A percentile compares a stretch with the other conserved stretches of the same genome.
Evolutionary conservation across 2,113 vertebrate genomes (phyloP).

Genomic region (Sakesphorus luctuosus): DNA sequence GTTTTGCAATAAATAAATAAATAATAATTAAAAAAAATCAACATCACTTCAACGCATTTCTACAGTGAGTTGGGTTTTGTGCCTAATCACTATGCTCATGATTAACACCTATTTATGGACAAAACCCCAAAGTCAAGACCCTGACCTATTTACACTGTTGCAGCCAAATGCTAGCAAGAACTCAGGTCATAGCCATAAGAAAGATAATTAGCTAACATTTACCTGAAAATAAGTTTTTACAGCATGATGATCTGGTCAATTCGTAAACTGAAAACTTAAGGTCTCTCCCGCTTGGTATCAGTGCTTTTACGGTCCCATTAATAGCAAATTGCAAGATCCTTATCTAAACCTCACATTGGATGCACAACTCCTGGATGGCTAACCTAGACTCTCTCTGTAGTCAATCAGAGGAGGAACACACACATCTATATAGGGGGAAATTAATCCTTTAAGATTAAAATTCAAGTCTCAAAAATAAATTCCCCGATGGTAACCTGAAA

Average conservation of each 20-base stretch:
- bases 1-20: not conserved
- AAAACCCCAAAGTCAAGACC: not conserved
- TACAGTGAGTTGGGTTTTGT: not conserved
- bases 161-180: not conserved
- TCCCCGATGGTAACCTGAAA: not conserved
- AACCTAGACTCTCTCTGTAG: not conserved
- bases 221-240: not conserved
- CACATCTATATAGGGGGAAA: fast-evolving
- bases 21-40: too few species aligned
- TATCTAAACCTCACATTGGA: not conserved
- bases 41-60: not conserved
- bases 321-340: not conserved
- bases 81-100: not conserved
- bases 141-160: not conserved
- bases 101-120: not conserved
- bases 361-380: not conserved
- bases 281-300: not conserved
- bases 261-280: not conserved
- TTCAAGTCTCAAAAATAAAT: not conserved
- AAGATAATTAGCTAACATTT: not conserved
- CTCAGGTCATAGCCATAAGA: not conserved
- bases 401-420: not conserved
- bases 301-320: not conserved
- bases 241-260: not conserved
- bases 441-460: not conserved